Base-by-base conservation (phyloP, 2,113 vertebrate genomes). In the Mobula hypostoma region DNA sequence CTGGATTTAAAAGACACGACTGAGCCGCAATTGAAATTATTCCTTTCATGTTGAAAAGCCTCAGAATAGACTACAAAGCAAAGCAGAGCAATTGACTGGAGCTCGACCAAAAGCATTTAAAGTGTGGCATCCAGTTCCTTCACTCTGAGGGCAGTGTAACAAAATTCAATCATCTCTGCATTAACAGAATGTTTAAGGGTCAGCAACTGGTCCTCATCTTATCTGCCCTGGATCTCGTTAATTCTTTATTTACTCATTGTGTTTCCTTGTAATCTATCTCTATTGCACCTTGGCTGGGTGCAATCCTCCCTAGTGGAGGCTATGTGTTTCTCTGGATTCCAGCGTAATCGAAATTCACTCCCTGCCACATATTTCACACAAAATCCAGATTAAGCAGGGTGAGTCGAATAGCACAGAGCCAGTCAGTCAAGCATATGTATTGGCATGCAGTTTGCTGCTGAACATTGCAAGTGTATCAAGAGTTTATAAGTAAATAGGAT, bases 371-470 rank as follows among this genome's bases (percentile, higher is more conserved):
- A 32, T n/a, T 15, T 32, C 85, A 90, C 5, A 90, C 14, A 32
- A 63, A 90, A 90, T 90, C 85, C 40, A 66, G 85, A 63, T 36
- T 90, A 90, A 88, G 85, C 32, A 32, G n/a, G 61, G 85, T 90
- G 66, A 90, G 2, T 90, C 5, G n/a, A 68, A 32, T 29, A 36
- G 85, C 61, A 19, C 32, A 19, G 85, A 66, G 85, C 12, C 61
- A n/a, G n/a, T 88, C 56, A 88, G 83, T 58, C 83, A 88, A 29
- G 58, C 61, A 63, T 48, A n/a, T 63, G 83, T 87, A 61, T 61
- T 21, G 58, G 56, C 63, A 61, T 88, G 63, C 61, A 90, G 61
- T 32, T 19, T 32, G 29, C n/a, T 66, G 85, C 27, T 90, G 85
- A 90, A 32, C 61, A 90, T 68, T 90, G 58, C 85, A 90, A 32